A percentile compares a stretch with the other conserved stretches of the same genome.
Conservation (phyloP, 2,113 vertebrate genomes). For the Lycocorax pyrrhopterus region DNA sequence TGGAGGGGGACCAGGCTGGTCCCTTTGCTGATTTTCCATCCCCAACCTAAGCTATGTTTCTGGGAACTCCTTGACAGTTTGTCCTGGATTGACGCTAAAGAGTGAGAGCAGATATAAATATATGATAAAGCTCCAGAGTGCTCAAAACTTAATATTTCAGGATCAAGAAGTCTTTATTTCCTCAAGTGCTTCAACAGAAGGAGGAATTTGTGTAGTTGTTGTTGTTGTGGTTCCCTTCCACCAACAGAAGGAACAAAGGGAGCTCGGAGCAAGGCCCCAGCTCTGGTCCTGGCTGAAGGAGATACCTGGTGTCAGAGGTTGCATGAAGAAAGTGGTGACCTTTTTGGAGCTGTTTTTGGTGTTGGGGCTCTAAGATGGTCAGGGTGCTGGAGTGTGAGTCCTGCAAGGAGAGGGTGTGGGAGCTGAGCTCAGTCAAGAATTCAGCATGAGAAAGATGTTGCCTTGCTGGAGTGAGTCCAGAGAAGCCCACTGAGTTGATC, state of each 20-base stretch:
- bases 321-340: background rate
- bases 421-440: background rate
- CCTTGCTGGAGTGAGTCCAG: background rate
- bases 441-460: background rate
- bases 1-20: background rate
- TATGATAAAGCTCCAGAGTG: background rate
- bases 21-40: background rate
- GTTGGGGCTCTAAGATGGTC: background rate
- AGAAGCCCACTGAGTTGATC: background rate
- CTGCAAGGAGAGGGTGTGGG: background rate
- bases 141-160: background rate
- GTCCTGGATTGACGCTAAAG: background rate
- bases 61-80: background rate
- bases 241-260: background rate
- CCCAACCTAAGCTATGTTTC: background rate
- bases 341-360: background rate
- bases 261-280: background rate
- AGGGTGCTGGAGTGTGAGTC: background rate
- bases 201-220: background rate
- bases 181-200: background rate
- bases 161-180: background rate
- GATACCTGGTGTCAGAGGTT: background rate
- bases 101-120: background rate
- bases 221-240: background rate
- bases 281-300: background rate